phyloP scores from a whole-genome alignment of 2,797 vertebrate genomes.

The Rhabdomys pumilio region DNA sequence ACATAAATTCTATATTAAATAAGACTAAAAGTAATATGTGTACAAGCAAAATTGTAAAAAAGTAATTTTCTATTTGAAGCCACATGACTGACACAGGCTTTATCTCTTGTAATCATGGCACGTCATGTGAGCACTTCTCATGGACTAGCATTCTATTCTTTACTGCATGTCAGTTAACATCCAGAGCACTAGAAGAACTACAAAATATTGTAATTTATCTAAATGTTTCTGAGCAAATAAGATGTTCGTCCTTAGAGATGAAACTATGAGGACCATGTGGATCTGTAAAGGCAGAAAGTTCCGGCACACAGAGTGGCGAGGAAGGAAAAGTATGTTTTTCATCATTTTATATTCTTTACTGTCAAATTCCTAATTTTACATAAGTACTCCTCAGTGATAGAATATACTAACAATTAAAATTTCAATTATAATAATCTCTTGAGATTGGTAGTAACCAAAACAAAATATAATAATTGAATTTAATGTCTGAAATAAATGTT shows the following conservation, averaged over 20 bases:
- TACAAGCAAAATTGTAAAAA: background rate
- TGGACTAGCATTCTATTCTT: background rate
- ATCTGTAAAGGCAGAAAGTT: background rate
- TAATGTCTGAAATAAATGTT: background rate
- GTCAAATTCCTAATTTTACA: constrained; percentile 26
- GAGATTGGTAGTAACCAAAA: background rate
- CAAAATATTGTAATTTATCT: background rate
- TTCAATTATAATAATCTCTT: constrained; percentile 8
- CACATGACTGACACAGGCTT: background rate
- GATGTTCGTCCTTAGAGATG: background rate
- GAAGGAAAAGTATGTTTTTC: background rate
- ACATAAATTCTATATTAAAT: constrained; percentile 42
- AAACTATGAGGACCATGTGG: background rate
- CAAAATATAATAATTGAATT: background rate
- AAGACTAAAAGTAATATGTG: background rate
- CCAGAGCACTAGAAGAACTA: background rate
- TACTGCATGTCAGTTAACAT: background rate
- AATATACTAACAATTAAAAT: constrained; percentile 39
- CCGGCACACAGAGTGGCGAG: accelerated
- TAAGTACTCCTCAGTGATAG: background rate
- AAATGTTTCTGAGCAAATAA: constrained; percentile 17
- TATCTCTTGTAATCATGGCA: too few species aligned
- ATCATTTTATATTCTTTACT: background rate
- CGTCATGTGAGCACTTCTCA: background rate
- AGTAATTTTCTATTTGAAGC: background rate